Evolutionary conservation across 2,113 vertebrate species (phyloP).

Genomic region (Brienomyrus longianalis): DNA sequence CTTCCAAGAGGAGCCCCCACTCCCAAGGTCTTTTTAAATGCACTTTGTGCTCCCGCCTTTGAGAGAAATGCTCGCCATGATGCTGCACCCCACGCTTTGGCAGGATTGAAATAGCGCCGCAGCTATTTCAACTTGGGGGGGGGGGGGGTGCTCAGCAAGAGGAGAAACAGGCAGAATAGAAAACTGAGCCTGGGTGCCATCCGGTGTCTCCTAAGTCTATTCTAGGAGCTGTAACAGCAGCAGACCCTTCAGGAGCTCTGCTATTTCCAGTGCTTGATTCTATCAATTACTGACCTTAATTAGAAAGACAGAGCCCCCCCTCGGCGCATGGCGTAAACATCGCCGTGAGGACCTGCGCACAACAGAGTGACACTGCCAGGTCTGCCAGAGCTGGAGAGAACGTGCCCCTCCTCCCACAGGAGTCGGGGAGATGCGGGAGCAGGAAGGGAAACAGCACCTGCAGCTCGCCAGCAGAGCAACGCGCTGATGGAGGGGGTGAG

Average conservation of each 20-base stretch:
- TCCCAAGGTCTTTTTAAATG: not conserved
- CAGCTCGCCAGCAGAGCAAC: constrained; percentile 86
- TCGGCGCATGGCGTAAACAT: too few species aligned
- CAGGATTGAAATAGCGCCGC: not conserved
- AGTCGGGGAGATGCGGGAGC: not conserved
- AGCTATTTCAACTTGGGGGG: constrained; percentile 33
- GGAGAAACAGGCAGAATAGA: not conserved
- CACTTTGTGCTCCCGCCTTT: constrained; percentile 39
- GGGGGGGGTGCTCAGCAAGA: not conserved
- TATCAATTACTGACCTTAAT: constrained; percentile 83
- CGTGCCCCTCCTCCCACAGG: too few species aligned
- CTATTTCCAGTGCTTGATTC: constrained; percentile 72
- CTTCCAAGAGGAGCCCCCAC: not conserved
- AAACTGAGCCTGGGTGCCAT: constrained; percentile 67
- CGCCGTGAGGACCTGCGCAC: too few species aligned
- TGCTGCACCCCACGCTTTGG: constrained; percentile 48
- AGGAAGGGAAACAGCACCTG: constrained; percentile 44
- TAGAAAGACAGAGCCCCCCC: constrained; percentile 66
- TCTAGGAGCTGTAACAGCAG: constrained; percentile 72
- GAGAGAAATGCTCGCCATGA: constrained; percentile 58
- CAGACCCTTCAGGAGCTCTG: constrained; percentile 27
- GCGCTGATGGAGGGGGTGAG: constrained; percentile 75
- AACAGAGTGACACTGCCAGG: constrained; percentile 37
- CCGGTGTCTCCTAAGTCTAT: constrained; percentile 69
- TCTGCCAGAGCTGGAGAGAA: not conserved